Conservation (phyloP, 2,113 vertebrate species). For the Alexandromys fortis region DNA sequence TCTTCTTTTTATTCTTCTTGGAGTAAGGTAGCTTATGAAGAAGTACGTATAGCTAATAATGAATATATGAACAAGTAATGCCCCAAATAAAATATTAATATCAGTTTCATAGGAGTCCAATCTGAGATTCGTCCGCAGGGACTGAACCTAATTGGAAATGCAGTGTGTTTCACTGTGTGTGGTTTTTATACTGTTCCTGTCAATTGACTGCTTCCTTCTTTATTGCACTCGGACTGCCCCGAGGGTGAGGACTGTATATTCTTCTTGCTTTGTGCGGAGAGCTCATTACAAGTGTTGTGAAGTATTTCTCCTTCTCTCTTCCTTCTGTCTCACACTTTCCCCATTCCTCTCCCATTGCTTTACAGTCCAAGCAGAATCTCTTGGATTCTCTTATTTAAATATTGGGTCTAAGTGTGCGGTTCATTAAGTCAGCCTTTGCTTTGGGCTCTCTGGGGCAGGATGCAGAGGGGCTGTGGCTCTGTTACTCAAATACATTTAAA, state of each 20-base stretch:
- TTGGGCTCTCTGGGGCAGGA: not conserved
- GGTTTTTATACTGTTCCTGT: not conserved
- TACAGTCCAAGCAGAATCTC: not conserved
- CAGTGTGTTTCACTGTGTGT: not conserved
- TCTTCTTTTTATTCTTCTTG: not conserved
- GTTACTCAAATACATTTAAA: not conserved
- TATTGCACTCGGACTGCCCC: not conserved
- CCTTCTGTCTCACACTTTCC: not conserved
- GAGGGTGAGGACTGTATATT: not conserved
- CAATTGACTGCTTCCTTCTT: not conserved
- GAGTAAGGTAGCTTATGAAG: not conserved
- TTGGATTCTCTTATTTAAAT: conserved; percentile 48
- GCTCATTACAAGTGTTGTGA: conserved; percentile 9
- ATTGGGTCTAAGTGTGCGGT: not conserved
- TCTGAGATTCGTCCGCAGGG: not conserved
- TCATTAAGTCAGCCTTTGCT: conserved; percentile 44
- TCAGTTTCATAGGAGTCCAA: not conserved
- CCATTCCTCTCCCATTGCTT: not conserved
- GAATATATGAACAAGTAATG: not conserved
- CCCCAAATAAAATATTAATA: conserved; percentile 39
- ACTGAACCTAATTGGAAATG: not conserved
- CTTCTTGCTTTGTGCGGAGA: conserved; percentile 44
- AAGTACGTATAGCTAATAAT: not conserved
- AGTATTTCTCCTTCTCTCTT: not conserved
- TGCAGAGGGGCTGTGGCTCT: not conserved